Evolutionary conservation across 1,140 invertebrate species (phyloP).

Genomic region (Nymphalis io): DNA sequence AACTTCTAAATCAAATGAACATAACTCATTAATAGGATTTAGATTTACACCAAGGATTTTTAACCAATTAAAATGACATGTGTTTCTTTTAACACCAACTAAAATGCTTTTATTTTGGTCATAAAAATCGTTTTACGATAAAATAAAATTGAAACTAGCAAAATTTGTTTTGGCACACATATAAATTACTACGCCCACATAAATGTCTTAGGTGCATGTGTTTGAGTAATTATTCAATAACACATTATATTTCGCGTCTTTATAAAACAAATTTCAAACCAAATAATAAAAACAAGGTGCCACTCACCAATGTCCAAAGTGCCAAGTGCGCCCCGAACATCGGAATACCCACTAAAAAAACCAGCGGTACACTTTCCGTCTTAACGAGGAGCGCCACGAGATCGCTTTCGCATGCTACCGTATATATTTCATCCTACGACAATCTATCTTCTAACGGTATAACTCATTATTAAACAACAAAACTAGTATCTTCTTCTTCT

Average conservation of each 20-base stretch:
- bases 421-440: no score
- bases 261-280: no score
- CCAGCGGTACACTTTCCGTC: no score
- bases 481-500: no score
- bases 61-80: background rate
- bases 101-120: slow-evolving; percentile 9
- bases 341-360: no score
- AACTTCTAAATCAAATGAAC: background rate
- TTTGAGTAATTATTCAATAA: background rate
- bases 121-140: background rate
- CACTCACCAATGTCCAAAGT: no score
- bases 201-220: background rate
- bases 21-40: background rate
- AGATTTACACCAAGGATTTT: background rate
- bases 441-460: no score
- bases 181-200: background rate
- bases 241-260: background rate
- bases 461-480: no score
- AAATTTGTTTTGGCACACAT: slow-evolving; percentile 1
- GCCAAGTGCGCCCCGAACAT: no score
- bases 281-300: no score
- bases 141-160: slow-evolving; percentile 10
- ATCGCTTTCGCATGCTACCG: no score
- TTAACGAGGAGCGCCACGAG: no score
- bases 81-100: background rate